phyloP scores from a whole-genome alignment of 2,888 invertebrate genomes.

The Trilocha varians region DNA sequence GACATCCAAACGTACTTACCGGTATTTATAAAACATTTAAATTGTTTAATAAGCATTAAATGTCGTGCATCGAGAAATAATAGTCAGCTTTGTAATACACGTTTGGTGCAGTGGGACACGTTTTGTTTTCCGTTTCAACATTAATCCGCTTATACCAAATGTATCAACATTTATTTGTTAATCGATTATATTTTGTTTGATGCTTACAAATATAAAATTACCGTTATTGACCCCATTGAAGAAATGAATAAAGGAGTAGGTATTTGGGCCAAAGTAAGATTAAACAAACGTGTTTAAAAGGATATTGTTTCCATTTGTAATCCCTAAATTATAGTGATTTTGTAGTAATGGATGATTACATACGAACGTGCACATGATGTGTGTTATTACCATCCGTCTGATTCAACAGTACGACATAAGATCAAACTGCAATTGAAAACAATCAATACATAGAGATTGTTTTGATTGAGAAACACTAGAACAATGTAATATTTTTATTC shows the following conservation, averaged over 20 bases:
- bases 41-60: not conserved
- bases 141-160: not conserved
- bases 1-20: not conserved
- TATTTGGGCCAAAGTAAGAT: no score
- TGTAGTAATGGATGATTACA: no score
- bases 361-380: no score
- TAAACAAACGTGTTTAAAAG: no score
- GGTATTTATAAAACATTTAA: not conserved
- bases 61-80: not conserved
- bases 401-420: conserved; percentile 36
- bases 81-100: not conserved
- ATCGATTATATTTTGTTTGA: no score
- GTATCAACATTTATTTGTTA: not conserved
- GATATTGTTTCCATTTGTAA: no score
- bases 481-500: conserved; percentile 19
- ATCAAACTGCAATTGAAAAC: conserved; percentile 38
- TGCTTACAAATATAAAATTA: no score
- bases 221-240: no score
- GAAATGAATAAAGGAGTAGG: no score
- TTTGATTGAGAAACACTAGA: conserved; percentile 19
- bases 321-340: no score
- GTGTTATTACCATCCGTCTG: conserved; percentile 4
- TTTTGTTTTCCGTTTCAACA: not conserved
- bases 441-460: conserved; percentile 26
- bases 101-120: not conserved